Evolutionary conservation across 2,888 invertebrate species (phyloP).

Genomic region (Lasioglossum villosulum): DNA sequence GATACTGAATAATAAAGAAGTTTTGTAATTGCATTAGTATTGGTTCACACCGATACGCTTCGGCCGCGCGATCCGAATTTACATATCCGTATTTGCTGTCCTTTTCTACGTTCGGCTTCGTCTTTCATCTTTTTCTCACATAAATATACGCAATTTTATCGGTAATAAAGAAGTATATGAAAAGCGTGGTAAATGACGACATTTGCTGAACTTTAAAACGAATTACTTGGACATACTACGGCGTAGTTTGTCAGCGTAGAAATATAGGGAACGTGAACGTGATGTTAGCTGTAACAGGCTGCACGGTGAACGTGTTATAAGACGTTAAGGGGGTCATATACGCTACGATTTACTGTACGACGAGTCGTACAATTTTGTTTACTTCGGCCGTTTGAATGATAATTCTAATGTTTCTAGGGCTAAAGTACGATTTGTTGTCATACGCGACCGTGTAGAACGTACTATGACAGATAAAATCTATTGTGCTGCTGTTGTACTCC

Average conservation of each 20-base stretch:
- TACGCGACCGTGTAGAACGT: neutral
- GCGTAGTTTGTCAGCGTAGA: neutral
- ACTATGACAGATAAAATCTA: neutral
- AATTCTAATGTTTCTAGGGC: neutral
- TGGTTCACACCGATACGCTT: too few relatives aligned
- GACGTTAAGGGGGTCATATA: neutral
- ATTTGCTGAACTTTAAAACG: too few relatives aligned
- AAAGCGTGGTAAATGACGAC: too few relatives aligned
- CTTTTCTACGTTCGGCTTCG: too few relatives aligned
- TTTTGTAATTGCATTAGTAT: too few relatives aligned
- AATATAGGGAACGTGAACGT: neutral
- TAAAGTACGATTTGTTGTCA: neutral
- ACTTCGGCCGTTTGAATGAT: neutral
- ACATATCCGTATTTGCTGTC: too few relatives aligned
- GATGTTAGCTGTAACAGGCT: neutral
- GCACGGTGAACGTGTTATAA: neutral
- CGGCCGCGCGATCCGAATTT: too few relatives aligned
- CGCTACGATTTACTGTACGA: slow-evolving; percentile 1
- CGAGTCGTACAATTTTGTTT: neutral
- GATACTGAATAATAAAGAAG: too few relatives aligned
- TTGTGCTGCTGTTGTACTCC: neutral
- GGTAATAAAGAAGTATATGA: too few relatives aligned
- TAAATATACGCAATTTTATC: too few relatives aligned
- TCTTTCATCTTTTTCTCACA: too few relatives aligned
- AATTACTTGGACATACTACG: too few relatives aligned